Evolutionary conservation across 2,113 vertebrate genomes (phyloP), one percentile per base, ranked within the genome.

Genomic region (Platichthys flesus): DNA sequence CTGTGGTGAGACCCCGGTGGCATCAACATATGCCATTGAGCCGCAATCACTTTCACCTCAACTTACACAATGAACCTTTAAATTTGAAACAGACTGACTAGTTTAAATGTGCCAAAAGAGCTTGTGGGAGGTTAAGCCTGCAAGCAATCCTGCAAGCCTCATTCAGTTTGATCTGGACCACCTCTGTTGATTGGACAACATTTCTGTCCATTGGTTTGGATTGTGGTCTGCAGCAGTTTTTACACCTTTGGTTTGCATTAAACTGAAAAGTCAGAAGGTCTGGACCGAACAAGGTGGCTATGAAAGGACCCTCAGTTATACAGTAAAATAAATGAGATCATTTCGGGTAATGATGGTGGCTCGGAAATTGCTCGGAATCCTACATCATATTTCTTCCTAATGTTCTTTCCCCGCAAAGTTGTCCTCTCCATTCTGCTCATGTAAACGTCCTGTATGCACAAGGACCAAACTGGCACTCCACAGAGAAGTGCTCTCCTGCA

Each of bases 391-490:
- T 49, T 18, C 52, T 69, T 56, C 35, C 28, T 24, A 40, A 13
- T 59, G 14, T 1, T 57, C 63, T 76, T 56, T 67, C 18, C 7
- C 23, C 26, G 54, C 0, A 24, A 15, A 42, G 20, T 21, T 24
- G 20, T 23, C 35, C 5, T 37, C 5, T 40, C 5, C 45, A n/a
- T 66, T 28, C 18, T 45, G 16, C 28, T 42, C 40, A 42, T 42
- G 40, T 42, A 42, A 42, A 42, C 20, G 23, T 15, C 35, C 5
- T 26, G 62, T 4, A 21, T 12, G 4, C 2, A 28, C n/a, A 10
- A 74, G 47, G 55, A 45, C 67, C 26, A 26, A 60, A 60, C 35
- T 10, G 71, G 4, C 58, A 76, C 57, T 57, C 62, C n/a, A 35
- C 1, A 9, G 55, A 40, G 52, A 74, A 70, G n/a, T 59, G 10